Conservation (phyloP, 1,140 invertebrate species). For the Ostrea denselamellosa region DNA sequence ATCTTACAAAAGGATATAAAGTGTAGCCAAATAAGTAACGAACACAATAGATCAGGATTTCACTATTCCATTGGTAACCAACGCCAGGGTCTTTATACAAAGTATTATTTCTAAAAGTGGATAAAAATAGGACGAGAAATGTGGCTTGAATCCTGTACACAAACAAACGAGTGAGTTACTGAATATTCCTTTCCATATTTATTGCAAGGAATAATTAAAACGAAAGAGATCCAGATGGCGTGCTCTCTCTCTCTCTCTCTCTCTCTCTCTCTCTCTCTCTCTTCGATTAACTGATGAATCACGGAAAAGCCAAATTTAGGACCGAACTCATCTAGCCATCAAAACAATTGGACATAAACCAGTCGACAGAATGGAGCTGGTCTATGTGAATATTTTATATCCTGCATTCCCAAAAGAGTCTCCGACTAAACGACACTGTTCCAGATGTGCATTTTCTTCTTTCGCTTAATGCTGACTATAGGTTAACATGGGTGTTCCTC, state of each 20-base stretch:
- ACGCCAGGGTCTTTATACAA: too few species aligned
- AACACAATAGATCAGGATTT: too few species aligned
- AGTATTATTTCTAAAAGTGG: too few species aligned
- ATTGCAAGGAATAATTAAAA: too few species aligned
- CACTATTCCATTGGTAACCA: too few species aligned
- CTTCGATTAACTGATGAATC: not conserved
- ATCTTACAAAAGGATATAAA: too few species aligned
- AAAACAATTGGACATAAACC: not conserved
- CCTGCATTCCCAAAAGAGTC: not conserved
- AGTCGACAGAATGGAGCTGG: not conserved
- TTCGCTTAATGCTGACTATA: too few species aligned
- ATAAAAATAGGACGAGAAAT: too few species aligned
- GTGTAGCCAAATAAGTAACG: too few species aligned
- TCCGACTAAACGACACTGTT: not conserved
- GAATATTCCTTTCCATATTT: too few species aligned
- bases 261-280: conserved; percentile 24
- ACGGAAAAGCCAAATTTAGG: not conserved
- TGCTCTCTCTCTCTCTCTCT: conserved; percentile 27
- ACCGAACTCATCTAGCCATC: not conserved
- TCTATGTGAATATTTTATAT: not conserved
- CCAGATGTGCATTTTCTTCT: not conserved
- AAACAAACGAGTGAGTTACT: too few species aligned
- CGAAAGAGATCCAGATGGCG: not conserved
- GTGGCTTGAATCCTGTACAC: too few species aligned
- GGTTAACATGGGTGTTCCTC: not conserved